A percentile compares a stretch with the other conserved stretches of the same genome.
Evolutionary conservation across 2,113 vertebrate species (phyloP).

Genomic region (Epinephelus fuscoguttatus): DNA sequence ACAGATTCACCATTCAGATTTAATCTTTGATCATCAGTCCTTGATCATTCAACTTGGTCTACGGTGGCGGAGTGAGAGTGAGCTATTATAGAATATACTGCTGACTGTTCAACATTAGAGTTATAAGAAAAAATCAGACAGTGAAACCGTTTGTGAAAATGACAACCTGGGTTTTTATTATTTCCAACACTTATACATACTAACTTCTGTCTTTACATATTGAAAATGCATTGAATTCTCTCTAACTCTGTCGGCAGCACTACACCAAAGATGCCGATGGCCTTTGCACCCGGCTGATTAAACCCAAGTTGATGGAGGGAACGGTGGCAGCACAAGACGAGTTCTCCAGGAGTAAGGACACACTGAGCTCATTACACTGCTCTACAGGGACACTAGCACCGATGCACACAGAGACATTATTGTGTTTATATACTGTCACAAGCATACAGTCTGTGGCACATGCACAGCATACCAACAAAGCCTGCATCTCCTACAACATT

Average conservation of each 20-base stretch:
- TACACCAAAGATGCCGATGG: conserved; percentile 92
- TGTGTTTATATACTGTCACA: conserved; percentile 38
- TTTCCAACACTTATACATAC: not conserved
- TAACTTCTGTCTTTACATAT: not conserved
- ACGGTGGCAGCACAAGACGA: conserved; percentile 97
- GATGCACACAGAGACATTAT: conserved; percentile 30
- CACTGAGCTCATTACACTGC: conserved; percentile 54
- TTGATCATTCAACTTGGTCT: not conserved
- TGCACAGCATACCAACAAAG: conserved; percentile 16
- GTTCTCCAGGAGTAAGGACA: conserved; percentile 89
- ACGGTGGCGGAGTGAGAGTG: not conserved
- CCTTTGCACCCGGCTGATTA: conserved; percentile 86
- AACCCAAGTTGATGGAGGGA: conserved; percentile 98
- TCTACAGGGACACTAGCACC: conserved; percentile 38
- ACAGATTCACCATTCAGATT: conserved; percentile 1
- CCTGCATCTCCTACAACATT: conserved; percentile 10
- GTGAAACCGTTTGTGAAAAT: not conserved
- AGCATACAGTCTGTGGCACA: not conserved
- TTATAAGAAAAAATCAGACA: not conserved
- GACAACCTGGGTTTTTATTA: not conserved
- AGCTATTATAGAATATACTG: not conserved
- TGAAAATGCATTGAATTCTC: not conserved
- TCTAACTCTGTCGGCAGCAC: conserved; percentile 83
- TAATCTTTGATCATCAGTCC: not conserved
- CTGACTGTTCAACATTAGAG: not conserved